Conservation (phyloP, 2,888 invertebrate genomes). For the Mesoligia furuncula region DNA sequence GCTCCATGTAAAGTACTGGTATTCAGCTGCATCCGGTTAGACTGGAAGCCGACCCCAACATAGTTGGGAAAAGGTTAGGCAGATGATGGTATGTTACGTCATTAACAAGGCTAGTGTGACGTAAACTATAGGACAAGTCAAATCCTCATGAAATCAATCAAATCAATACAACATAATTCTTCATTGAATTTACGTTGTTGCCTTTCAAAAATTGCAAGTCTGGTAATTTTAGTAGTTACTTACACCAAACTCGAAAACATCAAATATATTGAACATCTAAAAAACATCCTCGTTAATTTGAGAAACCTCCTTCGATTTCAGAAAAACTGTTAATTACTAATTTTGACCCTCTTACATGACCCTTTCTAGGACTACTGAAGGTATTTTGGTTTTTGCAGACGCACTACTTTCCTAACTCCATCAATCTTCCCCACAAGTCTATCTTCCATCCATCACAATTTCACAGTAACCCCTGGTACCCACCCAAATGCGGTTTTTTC, state of each 20-base stretch:
- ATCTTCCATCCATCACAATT: conserved; percentile 28
- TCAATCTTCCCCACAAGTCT: conserved; percentile 22
- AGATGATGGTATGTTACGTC: too few relatives aligned
- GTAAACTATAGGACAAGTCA: not conserved
- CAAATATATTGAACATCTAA: not conserved
- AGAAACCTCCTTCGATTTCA: not conserved
- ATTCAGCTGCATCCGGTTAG: too few relatives aligned
- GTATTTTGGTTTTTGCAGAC: conserved; percentile 24
- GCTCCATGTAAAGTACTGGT: too few relatives aligned
- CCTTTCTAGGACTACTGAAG: not conserved
- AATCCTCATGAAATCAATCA: too few relatives aligned
- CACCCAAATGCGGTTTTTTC: too few relatives aligned
- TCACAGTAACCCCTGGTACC: not conserved
- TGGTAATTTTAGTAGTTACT: not conserved
- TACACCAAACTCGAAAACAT: not conserved
- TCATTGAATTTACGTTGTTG: not conserved
- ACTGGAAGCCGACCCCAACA: too few relatives aligned
- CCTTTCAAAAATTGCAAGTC: not conserved
- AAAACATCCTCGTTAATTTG: not conserved
- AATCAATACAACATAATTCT: too few relatives aligned
- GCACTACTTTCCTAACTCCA: not conserved
- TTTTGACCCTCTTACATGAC: too few relatives aligned
- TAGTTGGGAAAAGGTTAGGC: too few relatives aligned
- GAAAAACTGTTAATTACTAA: not conserved
- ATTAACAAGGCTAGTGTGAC: not conserved